phyloP scores from a whole-genome alignment of 1,140 invertebrate genomes.

The Pogonomyrmex barbatus region DNA sequence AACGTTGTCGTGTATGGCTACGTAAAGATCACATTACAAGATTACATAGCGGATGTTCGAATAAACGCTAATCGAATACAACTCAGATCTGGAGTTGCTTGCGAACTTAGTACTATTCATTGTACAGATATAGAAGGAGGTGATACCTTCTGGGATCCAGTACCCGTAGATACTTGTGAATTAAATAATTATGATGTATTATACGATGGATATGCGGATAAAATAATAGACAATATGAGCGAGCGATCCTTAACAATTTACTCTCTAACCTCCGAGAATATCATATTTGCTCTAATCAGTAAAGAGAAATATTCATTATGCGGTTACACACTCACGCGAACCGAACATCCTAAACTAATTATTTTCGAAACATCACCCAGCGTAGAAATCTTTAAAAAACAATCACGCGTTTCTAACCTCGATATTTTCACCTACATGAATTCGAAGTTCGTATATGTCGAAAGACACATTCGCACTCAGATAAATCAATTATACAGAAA shows the following conservation, averaged over 20 bases:
- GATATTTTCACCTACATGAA: constrained; percentile 36
- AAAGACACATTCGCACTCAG: neutral
- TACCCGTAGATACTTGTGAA: too few relatives aligned
- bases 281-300: constrained; percentile 50
- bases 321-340: neutral
- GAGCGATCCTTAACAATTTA: constrained; percentile 3
- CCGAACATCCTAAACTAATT: too few relatives aligned
- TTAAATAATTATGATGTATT: too few relatives aligned
- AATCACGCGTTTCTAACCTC: neutral
- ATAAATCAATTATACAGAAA: too few relatives aligned
- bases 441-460: constrained; percentile 30
- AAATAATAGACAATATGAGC: neutral
- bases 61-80: too few relatives aligned
- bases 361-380: constrained; percentile 38
- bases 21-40: too few relatives aligned
- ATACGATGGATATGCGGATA: too few relatives aligned
- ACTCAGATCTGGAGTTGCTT: neutral
- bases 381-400: neutral
- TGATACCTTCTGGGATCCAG: too few relatives aligned
- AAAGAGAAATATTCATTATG: constrained; percentile 28
- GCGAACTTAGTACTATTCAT: neutral
- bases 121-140: neutral
- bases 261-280: constrained; percentile 10
- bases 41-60: too few relatives aligned
- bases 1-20: too few relatives aligned